phyloP scores from a whole-genome alignment of 2,113 vertebrate species.

The Romanogobio albipinnatus region DNA sequence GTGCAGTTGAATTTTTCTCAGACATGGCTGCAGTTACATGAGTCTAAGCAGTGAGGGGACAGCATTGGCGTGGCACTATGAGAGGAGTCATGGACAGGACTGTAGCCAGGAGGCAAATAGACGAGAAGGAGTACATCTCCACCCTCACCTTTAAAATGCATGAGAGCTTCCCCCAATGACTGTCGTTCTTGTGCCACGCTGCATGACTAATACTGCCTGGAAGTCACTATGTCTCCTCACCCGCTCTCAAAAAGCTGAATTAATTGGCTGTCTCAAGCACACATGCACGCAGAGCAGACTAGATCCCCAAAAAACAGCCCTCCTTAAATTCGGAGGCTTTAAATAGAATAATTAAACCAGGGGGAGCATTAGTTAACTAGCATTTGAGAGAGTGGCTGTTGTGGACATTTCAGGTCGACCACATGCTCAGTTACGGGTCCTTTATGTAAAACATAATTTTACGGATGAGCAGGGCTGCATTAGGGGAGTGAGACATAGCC shows the following conservation, averaged over 20 bases:
- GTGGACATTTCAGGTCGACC: constrained; percentile 58
- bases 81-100: background rate
- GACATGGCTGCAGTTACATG: background rate
- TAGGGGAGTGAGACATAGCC: constrained; percentile 19
- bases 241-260: constrained; percentile 70
- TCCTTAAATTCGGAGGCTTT: constrained; percentile 39
- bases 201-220: constrained; percentile 74
- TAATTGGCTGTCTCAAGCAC: constrained; percentile 74
- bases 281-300: constrained; percentile 16
- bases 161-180: constrained; percentile 66
- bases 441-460: constrained; percentile 60
- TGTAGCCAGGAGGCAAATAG: constrained; percentile 12
- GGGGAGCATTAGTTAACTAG: constrained; percentile 58
- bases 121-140: constrained; percentile 27
- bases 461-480: constrained; percentile 43
- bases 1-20: background rate
- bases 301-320: constrained; percentile 42
- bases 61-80: background rate
- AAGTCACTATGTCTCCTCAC: constrained; percentile 67
- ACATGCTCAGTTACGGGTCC: constrained; percentile 49
- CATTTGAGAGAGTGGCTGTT: constrained; percentile 65
- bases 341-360: constrained; percentile 60
- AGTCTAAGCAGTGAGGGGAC: background rate
- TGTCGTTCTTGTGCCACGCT: constrained; percentile 59
- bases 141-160: constrained; percentile 73